Percentiles rank a stretch among this genome's conserved stretches.
These are phyloP conservation scores for Apteryx owenii DNA, from an alignment of 2,113 vertebrate genomes.

Conservation along the genomic window DNA sequence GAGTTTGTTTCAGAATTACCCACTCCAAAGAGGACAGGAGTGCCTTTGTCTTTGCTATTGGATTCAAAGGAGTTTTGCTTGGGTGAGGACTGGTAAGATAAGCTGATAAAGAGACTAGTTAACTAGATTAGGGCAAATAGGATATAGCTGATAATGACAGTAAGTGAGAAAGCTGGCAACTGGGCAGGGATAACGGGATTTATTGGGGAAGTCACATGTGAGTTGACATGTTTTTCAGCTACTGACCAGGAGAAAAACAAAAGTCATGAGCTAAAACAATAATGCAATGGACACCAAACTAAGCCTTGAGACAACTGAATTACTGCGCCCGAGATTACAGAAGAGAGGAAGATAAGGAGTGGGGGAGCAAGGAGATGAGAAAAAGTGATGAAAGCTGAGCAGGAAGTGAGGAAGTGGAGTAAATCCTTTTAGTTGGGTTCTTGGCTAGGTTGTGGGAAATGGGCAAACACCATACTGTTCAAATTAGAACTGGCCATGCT, in stretches of 20 bases:
- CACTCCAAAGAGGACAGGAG: not conserved
- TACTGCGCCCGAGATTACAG: not conserved
- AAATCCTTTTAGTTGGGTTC: not conserved
- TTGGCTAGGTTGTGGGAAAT: not conserved
- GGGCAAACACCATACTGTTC: not conserved
- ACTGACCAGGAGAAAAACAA: not conserved
- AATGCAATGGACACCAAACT: not conserved
- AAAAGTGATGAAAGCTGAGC: not conserved
- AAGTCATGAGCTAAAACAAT: not conserved
- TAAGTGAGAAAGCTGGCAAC: constrained; percentile 40
- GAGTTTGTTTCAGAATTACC: not conserved
- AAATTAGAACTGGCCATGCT: not conserved
- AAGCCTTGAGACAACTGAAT: not conserved
- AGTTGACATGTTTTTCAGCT: not conserved
- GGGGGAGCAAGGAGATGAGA: not conserved
- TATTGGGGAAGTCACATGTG: constrained; percentile 26
- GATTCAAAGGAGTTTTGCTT: not conserved
- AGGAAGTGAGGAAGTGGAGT: not conserved
- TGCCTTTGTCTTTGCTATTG: not conserved
- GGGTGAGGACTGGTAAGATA: not conserved
- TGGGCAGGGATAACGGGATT: constrained; percentile 58
- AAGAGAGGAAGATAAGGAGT: not conserved
- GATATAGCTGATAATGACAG: constrained; percentile 54
- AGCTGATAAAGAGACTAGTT: constrained; percentile 46
- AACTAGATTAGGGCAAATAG: constrained; percentile 63